A percentile compares a stretch with the other conserved stretches of the same genome.
These are phyloP conservation scores for Xylocopa sonorina DNA, from an alignment of 1,140 invertebrate species.

Conservation along the genomic window DNA sequence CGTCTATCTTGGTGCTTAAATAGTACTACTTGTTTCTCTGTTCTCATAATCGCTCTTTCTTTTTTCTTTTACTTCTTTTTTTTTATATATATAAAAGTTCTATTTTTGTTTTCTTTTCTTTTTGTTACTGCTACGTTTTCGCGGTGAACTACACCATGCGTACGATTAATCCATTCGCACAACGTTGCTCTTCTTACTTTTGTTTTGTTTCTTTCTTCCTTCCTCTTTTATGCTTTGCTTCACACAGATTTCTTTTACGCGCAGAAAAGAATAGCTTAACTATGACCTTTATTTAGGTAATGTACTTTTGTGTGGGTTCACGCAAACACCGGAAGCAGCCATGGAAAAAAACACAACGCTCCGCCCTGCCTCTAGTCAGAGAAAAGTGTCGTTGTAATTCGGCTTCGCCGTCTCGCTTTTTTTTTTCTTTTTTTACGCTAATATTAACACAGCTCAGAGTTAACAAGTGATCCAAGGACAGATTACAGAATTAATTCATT, in stretches of 20 bases:
- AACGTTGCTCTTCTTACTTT: not conserved
- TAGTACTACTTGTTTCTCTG: slow-evolving; percentile 52
- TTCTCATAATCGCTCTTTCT: slow-evolving; percentile 22
- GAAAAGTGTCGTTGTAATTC: slow-evolving; percentile 55
- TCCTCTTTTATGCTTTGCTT: not conserved
- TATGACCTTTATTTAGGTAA: too few species aligned
- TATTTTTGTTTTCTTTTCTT: too few species aligned
- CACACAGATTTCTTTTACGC: slow-evolving; percentile 3
- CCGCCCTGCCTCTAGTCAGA: slow-evolving; percentile 4
- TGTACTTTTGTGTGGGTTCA: slow-evolving; percentile 1
- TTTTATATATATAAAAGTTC: slow-evolving; percentile 62
- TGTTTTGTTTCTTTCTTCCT: not conserved
- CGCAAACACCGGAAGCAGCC: slow-evolving; percentile 7
- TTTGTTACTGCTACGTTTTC: slow-evolving; percentile 26
- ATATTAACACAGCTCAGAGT: slow-evolving; percentile 52
- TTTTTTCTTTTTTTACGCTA: too few species aligned
- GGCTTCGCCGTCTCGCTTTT: slow-evolving; percentile 16
- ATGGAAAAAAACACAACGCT: slow-evolving; percentile 32
- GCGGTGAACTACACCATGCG: not conserved
- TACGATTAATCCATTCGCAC: slow-evolving; percentile 14
- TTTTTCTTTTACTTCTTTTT: slow-evolving; percentile 18
- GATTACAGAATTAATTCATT: slow-evolving; percentile 40
- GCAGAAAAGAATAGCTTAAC: slow-evolving; percentile 23
- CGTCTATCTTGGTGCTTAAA: slow-evolving; percentile 45
- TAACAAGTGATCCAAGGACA: slow-evolving; percentile 57